A percentile compares a stretch with the other conserved stretches of the same genome.
Conservation (phyloP, 2,888 invertebrate species). For the Erebia aethiops region DNA sequence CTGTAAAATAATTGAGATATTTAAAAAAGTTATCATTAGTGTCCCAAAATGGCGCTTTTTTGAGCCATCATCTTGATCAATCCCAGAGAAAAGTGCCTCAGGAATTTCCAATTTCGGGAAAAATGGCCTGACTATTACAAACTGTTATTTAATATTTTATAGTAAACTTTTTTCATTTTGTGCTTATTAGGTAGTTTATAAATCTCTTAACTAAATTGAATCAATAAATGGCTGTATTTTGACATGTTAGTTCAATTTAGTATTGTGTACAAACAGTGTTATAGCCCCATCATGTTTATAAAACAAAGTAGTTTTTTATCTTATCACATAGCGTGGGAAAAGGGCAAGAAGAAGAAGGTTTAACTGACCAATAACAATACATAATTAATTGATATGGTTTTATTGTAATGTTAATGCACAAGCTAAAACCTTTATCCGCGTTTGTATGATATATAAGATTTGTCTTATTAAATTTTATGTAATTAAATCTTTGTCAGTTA, state of each 20-base stretch:
- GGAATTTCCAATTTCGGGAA: background rate
- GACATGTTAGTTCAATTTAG: background rate
- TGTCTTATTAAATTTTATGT: too few relatives aligned
- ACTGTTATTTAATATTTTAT: background rate
- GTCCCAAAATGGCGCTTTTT: background rate
- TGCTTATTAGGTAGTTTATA: background rate
- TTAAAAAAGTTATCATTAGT: background rate
- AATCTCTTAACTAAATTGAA: background rate
- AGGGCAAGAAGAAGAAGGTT: too few relatives aligned
- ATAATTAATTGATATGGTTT: background rate
- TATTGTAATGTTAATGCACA: background rate
- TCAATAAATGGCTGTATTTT: background rate
- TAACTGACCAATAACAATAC: background rate
- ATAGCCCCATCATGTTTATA: background rate
- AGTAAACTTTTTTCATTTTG: background rate
- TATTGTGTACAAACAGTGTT: background rate
- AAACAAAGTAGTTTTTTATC: background rate
- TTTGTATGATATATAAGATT: background rate
- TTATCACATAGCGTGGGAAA: too few relatives aligned
- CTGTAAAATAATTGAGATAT: slow-evolving; percentile 1
- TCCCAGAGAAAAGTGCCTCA: background rate
- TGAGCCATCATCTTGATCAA: background rate
- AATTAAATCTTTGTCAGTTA: too few relatives aligned
- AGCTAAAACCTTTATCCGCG: background rate
- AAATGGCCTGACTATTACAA: background rate